Evolutionary conservation across 2,888 invertebrate genomes (phyloP).

Genomic region (Drosophila hamatofila): DNA sequence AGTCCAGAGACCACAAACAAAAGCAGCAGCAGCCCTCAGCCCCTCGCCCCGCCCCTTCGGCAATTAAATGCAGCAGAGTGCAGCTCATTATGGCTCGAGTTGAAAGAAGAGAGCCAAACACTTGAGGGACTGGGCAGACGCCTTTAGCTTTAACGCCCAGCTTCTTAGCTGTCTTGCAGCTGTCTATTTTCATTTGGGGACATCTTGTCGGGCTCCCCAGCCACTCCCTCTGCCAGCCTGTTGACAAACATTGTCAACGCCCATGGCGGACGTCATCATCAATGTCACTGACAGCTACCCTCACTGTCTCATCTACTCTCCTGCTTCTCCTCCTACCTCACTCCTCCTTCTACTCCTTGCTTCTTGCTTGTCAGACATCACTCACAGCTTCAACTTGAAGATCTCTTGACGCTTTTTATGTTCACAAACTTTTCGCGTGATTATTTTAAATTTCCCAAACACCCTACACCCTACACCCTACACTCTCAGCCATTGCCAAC

Average conservation of each 20-base stretch:
- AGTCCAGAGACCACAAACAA: slow-evolving; percentile 47
- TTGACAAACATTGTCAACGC: slow-evolving; percentile 78
- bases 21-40: slow-evolving; percentile 2
- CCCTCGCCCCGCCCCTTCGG: neutral
- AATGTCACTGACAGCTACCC: slow-evolving; percentile 61
- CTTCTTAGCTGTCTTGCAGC: slow-evolving; percentile 27
- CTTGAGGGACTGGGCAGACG: slow-evolving; percentile 26
- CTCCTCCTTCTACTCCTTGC: neutral
- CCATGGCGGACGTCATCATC: slow-evolving; percentile 73
- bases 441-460: slow-evolving; percentile 43
- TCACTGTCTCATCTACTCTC: neutral
- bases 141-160: slow-evolving; percentile 9
- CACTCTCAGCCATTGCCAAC: slow-evolving; percentile 15
- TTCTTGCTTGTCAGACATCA: slow-evolving; percentile 52
- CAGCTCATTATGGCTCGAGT: slow-evolving; percentile 56
- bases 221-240: slow-evolving; percentile 21
- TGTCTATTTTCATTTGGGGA: slow-evolving; percentile 39
- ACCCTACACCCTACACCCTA: neutral
- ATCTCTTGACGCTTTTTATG: slow-evolving; percentile 49
- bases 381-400: slow-evolving; percentile 57
- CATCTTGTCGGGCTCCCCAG: slow-evolving; percentile 12
- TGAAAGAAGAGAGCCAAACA: slow-evolving; percentile 18
- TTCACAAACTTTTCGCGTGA: slow-evolving; percentile 62
- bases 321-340: neutral
- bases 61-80: slow-evolving; percentile 62